Base-by-base conservation (phyloP, 2,797 vertebrate species). In the Cephalopachus bancanus region DNA sequence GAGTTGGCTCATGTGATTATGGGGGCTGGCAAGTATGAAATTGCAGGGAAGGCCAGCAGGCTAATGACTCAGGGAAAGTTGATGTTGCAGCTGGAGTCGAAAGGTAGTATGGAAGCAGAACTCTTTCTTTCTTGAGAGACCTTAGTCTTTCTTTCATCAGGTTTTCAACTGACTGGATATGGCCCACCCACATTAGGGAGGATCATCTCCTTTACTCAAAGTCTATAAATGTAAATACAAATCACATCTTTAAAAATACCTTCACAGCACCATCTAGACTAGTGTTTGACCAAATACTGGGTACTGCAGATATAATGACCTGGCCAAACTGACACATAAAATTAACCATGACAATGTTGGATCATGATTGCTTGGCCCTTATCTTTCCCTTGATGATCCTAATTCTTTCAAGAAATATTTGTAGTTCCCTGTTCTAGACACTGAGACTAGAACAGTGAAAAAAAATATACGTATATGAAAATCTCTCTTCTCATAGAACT, bases 331-430 rank as follows among this genome's bases (percentile, higher is more conserved):
- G 33, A 15, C 65, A 89, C 14, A 62, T 51, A 85, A 90, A 74
- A 65, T 37, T 26, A 79, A 15, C 5, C 33, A 28, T 16, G 22
- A 37, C 15, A 88, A 24, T 62, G 17, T 10, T 30, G 30, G 22
- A 14, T 59, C 69, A 3, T 83, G 57, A 55, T 55, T 26, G n/a
- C 33, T 33, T 65, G 72, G 69, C 14, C 33, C n/a, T 79, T 78
- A 17, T 60, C 62, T 64, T 85, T 72, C 49, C 64, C 51, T 53
- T 86, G 28, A 33, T 65, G 28, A 24, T 80, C 75, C 87, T 80
- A 44, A 22, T 86, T 75, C 24, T 88, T 92, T 65, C 59, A 81
- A 64, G 67, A 87, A 51, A 59, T 59, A 87, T 51, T 91, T 67
- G 33, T 60, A 62, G 71, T 72, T 2, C 20, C 44, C 26, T 44